Conservation (phyloP, 2,888 invertebrate species). For the Entomobrya multifasciata region DNA sequence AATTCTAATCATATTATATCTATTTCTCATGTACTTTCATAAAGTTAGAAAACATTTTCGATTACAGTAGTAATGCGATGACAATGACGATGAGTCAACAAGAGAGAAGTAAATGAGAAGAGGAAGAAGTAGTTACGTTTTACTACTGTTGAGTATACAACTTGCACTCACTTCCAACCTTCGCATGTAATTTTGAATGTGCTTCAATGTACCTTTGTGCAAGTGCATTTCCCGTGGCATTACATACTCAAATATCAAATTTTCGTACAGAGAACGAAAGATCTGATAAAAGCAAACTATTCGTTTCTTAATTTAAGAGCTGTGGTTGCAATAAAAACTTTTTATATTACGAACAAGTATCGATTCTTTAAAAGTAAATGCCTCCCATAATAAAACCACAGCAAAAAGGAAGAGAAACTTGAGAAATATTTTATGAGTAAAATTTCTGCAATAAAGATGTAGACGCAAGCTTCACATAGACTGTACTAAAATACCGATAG, state of each 20-base stretch:
- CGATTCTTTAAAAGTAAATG: not conserved
- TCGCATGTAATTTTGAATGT: no score
- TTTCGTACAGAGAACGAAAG: not conserved
- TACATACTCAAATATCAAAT: not conserved
- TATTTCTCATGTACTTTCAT: not conserved
- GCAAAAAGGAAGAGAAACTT: not conserved
- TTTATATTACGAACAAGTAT: not conserved
- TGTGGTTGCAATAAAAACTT: no score
- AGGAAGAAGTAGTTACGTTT: not conserved
- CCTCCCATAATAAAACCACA: not conserved
- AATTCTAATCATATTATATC: not conserved
- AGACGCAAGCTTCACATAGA: not conserved
- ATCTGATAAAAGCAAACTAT: not conserved
- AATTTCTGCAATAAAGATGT: not conserved
- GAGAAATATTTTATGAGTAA: not conserved
- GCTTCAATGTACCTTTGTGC: not conserved
- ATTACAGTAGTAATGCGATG: no score
- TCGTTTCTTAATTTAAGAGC: not conserved
- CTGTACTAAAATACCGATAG: no score
- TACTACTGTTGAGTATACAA: no score
- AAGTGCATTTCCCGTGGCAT: not conserved
- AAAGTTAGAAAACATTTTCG: no score
- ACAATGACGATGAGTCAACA: constrained; percentile 23
- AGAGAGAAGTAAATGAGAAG: not conserved
- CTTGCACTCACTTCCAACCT: no score